These are phyloP conservation scores for Eulimnadia texana DNA, from an alignment of 1,140 invertebrate genomes.

Conservation along the genomic window DNA sequence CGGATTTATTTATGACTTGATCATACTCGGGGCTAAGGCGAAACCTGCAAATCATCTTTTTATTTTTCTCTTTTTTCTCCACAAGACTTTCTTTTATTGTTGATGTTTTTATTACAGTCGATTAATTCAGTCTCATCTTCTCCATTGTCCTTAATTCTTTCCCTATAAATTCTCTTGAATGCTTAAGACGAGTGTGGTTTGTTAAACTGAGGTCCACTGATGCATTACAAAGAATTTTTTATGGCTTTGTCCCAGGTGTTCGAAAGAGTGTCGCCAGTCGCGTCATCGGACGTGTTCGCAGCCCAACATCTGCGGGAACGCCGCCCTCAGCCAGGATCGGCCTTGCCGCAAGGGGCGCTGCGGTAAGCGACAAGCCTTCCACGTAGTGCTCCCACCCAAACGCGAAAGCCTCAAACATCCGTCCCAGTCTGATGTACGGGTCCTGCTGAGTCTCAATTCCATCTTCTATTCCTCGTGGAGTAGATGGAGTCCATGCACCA, in stretches of 20 bases:
- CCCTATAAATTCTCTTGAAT: background rate
- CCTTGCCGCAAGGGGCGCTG: constrained; percentile 19
- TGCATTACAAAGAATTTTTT: too few relatives aligned
- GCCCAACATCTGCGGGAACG: background rate
- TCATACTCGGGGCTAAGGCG: background rate
- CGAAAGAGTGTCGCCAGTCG: constrained; percentile 3
- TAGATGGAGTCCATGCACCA: constrained; percentile 42
- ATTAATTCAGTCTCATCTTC: background rate
- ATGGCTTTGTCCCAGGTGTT: constrained; percentile 7
- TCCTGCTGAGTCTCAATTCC: constrained; percentile 26
- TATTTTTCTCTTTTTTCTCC: background rate
- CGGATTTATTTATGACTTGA: background rate
- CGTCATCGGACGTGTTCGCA: background rate
- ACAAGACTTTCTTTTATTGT: background rate
- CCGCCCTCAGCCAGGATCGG: constrained; percentile 4
- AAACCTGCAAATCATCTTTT: background rate
- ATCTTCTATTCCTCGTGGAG: constrained; percentile 43
- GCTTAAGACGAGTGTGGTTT: background rate
- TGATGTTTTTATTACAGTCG: background rate
- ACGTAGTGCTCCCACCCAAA: constrained; percentile 6
- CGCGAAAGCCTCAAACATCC: constrained; percentile 13
- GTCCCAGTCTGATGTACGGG: constrained; percentile 21
- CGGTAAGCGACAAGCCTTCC: constrained; percentile 12
- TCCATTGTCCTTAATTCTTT: background rate
- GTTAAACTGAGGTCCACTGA: too few relatives aligned